Conservation (phyloP, 2,888 invertebrate genomes). For the Atrina japonica region DNA sequence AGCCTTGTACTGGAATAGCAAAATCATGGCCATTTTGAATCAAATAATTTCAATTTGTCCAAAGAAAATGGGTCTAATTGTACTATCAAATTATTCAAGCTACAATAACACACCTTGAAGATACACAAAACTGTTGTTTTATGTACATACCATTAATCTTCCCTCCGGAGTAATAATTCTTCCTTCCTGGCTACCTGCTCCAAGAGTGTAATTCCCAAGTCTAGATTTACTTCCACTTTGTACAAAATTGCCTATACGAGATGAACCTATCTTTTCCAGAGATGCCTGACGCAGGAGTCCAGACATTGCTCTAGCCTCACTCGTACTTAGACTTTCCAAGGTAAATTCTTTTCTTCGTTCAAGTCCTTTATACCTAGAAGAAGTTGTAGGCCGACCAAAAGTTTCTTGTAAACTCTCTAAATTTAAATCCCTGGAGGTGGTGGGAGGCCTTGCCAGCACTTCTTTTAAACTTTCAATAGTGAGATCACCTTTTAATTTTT, state of each 20-base stretch:
- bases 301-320: slow-evolving; percentile 78
- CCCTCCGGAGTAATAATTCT: slow-evolving; percentile 75
- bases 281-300: slow-evolving; percentile 78
- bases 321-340: slow-evolving; percentile 76
- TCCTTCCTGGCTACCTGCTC: slow-evolving; percentile 65
- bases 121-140: too few relatives aligned
- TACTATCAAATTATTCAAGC: too few relatives aligned
- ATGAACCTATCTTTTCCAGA: slow-evolving; percentile 77
- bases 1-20: too few relatives aligned
- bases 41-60: too few relatives aligned
- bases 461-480: slow-evolving; percentile 68
- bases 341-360: slow-evolving; percentile 74
- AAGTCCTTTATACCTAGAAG: slow-evolving; percentile 65
- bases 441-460: slow-evolving; percentile 53
- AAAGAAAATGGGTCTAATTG: too few relatives aligned
- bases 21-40: too few relatives aligned
- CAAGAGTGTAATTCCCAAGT: slow-evolving; percentile 70
- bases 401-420: slow-evolving; percentile 65
- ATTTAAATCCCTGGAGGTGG: slow-evolving; percentile 61
- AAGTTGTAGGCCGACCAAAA: slow-evolving; percentile 67
- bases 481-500: slow-evolving; percentile 51
- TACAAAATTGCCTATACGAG: slow-evolving; percentile 72
- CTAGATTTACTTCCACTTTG: slow-evolving; percentile 76
- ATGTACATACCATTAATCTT: slow-evolving; percentile 72
- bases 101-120: too few relatives aligned